Base-by-base conservation (phyloP, 2,113 vertebrate genomes). In the Halichoerus grypus region DNA sequence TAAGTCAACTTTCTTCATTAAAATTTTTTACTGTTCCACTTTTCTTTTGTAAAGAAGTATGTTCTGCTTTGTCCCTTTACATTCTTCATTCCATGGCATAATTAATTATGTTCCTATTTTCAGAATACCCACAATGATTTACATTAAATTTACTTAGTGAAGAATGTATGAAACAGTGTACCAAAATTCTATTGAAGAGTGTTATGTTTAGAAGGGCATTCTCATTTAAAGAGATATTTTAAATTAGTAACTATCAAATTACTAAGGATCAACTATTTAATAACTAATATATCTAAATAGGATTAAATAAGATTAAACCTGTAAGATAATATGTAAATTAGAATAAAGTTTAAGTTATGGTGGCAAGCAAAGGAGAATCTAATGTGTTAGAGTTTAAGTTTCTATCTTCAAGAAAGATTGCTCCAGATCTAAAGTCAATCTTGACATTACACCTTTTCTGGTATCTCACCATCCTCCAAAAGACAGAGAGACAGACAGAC, bases 281-380 rank as follows among this genome's bases (percentile, higher is more conserved):
- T 76, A 92, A 93, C 24, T 96, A 65, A 94, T 9, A 28, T 21
- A 18, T 49, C 28, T 67, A 94, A 92, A 49, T 42, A 84, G 65
- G 19, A 65, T 36, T 79, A 95, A 59, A 88, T 88, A 92, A 84
- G 19, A 95, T 57, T 87, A 95, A 97, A 94, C 39, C 42, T 84
- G 11, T 67, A 90, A 92, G 21, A 82, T 49, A 57, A 82, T n/a
- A 80, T 63, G 42, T 63, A 88, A 21, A 46, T 55, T 65, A 93
- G 42, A 82, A 88, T 91, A 74, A 94, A 85, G 79, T 55, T 92
- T 18, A 87, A n/a, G 65, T 51, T 55, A 82, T 88, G 26, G 8
- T 65, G 11, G n/a, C 26, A 94, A 95, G 85, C 5, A 81, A 83
- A 69, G 49, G 26, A 96, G 36, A 95, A 42, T 77, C 33, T 57